Evolutionary conservation across 2,888 invertebrate genomes (phyloP), one percentile per base, ranked within the genome.

Genomic region (Cotesia congregata): DNA sequence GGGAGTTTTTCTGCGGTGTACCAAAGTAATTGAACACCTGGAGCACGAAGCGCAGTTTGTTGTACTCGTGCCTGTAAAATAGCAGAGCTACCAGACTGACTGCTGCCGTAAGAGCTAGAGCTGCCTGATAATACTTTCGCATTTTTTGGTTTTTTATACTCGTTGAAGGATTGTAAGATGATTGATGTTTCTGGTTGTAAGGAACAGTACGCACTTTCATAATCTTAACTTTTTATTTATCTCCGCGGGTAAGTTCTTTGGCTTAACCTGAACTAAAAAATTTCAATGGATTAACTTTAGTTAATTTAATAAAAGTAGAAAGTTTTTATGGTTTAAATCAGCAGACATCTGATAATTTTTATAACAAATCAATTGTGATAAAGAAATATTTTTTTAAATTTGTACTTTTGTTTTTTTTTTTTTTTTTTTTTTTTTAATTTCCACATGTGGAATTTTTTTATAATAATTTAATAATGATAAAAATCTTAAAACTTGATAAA

Each of bases 11-110:
- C 50, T 50, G 93, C 0, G 94, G 93, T 80, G 93, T 93, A 0
- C 96, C 96, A 86, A 97, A 97, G 86, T 96, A 95, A 88, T 96
- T 95, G 5, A 97, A 92, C 6, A 96, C 96, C 90, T 95, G 95
- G 12, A 97, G 88, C 0, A 97, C 95, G 89, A 95, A 95, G 81
- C 95, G 93, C 0, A 97, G 90, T 67, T 94, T 93, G 87, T 95
- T 95, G 85, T 97, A 97, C 88, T 97, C 96, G 84, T 95, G 95
- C 79, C 96, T 93, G 87, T 97, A 97, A 85, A 96, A 93, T 30
- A 97, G 90, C 80, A 97, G 91, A 12, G 95, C 92, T 15, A 93
- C 90, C 59, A 96, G 91, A 88, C 96, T 96, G 59, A 95, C 87
- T 80, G 93, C 90, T 74, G 96, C 95, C 72, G 94, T 91, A 15